Evolutionary conservation across 2,113 vertebrate genomes (phyloP), one percentile per base, ranked within the genome.

Genomic region (Hepsetus odoe): DNA sequence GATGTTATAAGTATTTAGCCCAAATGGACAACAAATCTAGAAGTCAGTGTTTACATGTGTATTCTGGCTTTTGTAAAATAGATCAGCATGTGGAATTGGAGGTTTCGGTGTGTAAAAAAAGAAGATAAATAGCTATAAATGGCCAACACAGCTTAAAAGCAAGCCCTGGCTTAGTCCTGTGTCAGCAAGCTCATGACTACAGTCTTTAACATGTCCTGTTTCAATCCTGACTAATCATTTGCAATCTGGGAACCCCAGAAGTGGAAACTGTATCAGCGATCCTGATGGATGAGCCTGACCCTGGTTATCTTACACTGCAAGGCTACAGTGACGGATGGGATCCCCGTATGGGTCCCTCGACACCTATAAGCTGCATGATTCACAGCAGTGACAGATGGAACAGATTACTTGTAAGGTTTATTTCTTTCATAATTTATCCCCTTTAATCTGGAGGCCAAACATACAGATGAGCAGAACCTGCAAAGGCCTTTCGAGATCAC

Each of bases 221-320:
- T 2, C 55, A 24, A 11, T 28, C 28, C 55, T 77, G 64, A 77
- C 42, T 69, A 42, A 67, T 38, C 22, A 30, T 16, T 16, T 44
- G 10, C 55, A 53, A 38, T 14, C 28, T 67, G 28, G 42, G 49
- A 77, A 38, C 55, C 49, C 64, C 26, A 38, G 18, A 58, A 33
- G 65, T 40, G 56, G 33, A 40, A 53, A 49, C 26, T 72, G 46
- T 28, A 65, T 38, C 40, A 82, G 35, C 20, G 35, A 59, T 72
- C 59, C 30, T 53, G 82, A 68, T 80, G 56, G 73, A 83, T 76
- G 24, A 33, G 40, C 20, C 56, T 42, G 68, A 61, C 67, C 72
- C 66, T 59, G 58, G 69, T 18, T 38, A 4, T 18, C 42, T 28
- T 58, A 56, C 53, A 51, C 46, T 74, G 59, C 28, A 56, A 79